Percentiles rank a stretch among this genome's conserved stretches.
phyloP scores from a whole-genome alignment of 2,888 invertebrate genomes.

The Tenthredo livida region DNA sequence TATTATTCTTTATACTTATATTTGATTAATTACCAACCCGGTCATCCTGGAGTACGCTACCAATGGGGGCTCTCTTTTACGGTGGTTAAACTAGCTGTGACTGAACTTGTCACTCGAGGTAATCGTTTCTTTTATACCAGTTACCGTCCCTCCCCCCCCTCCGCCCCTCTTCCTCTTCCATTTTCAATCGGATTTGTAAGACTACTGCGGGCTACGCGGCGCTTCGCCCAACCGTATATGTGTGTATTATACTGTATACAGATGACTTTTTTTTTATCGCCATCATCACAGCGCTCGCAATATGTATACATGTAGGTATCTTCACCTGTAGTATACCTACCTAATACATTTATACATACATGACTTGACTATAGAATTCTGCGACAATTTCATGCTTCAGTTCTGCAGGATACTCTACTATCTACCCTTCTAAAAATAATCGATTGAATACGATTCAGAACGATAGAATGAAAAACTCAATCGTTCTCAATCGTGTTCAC shows the following conservation, averaged over 20 bases:
- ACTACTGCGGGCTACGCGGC: background rate
- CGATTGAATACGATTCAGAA: too few relatives aligned
- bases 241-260: background rate
- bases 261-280: background rate
- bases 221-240: background rate
- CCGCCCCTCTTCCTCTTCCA: background rate
- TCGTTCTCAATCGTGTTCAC: too few relatives aligned
- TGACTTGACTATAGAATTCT: too few relatives aligned
- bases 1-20: background rate
- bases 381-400: too few relatives aligned
- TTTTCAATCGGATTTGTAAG: background rate
- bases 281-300: background rate
- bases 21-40: conserved; percentile 62
- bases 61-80: conserved; percentile 8
- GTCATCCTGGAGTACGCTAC: conserved; percentile 61
- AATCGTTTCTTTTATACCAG: conserved; percentile 63
- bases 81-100: conserved; percentile 64
- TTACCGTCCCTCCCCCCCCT: background rate
- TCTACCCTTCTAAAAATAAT: too few relatives aligned
- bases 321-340: background rate
- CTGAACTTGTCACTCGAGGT: conserved; percentile 68
- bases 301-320: background rate
- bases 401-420: too few relatives aligned
- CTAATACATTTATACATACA: too few relatives aligned
- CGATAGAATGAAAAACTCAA: too few relatives aligned